Percentiles rank a stretch among this genome's conserved stretches.
Evolutionary conservation across 1,140 invertebrate species (phyloP).

Genomic region (Physella acuta): DNA sequence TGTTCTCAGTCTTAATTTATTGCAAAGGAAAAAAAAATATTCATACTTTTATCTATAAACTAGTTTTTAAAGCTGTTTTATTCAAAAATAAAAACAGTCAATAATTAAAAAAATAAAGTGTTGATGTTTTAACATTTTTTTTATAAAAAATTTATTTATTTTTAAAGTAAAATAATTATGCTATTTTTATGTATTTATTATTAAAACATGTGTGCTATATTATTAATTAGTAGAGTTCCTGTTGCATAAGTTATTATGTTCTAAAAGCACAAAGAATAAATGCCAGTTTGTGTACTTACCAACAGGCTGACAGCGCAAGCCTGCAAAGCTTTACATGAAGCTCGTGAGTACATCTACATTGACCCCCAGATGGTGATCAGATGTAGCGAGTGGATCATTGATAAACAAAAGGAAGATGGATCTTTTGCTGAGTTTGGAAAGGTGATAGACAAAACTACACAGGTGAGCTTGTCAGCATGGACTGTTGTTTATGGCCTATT

Average conservation of each 20-base stretch:
- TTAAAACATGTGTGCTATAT: background rate
- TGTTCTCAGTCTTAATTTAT: too few species aligned
- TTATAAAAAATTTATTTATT: too few species aligned
- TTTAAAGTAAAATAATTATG: too few species aligned
- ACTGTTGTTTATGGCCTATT: background rate
- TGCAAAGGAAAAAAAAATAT: background rate
- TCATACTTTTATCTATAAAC: too few species aligned
- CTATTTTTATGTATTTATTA: background rate
- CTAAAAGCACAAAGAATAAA: too few species aligned
- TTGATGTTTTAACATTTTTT: too few species aligned
- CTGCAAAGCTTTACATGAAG: slow-evolving; percentile 78
- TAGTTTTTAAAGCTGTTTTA: too few species aligned
- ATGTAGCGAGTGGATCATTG: slow-evolving; percentile 77
- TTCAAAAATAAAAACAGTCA: too few species aligned
- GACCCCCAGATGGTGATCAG: slow-evolving; percentile 70
- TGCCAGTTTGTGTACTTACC: background rate
- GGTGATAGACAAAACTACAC: slow-evolving; percentile 40
- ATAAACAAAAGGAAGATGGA: slow-evolving; percentile 76
- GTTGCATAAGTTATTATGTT: background rate
- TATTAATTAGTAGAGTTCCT: background rate
- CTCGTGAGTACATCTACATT: slow-evolving; percentile 74
- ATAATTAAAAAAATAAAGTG: too few species aligned
- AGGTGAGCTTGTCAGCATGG: slow-evolving; percentile 17
- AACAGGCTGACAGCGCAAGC: slow-evolving; percentile 71
- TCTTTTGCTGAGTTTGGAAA: slow-evolving; percentile 68